phyloP scores from a whole-genome alignment of 1,140 invertebrate species.

The Trichonephila inaurata region DNA sequence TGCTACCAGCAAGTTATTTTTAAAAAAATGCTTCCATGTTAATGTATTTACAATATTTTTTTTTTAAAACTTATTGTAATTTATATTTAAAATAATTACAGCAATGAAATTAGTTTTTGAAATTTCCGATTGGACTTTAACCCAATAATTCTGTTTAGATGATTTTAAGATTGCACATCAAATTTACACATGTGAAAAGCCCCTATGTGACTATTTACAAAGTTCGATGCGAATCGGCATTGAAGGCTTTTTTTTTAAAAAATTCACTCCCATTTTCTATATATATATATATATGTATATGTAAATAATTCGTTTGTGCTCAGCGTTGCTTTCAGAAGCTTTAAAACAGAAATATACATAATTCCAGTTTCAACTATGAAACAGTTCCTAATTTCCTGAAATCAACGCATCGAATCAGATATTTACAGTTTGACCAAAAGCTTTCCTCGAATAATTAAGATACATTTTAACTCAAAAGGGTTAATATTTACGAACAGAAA shows the following conservation, averaged over 20 bases:
- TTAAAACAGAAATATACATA: slow-evolving; percentile 17
- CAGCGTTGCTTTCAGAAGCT: slow-evolving; percentile 1
- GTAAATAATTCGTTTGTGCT: slow-evolving; percentile 63
- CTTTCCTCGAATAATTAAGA: background rate
- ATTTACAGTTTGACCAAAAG: slow-evolving; percentile 15
- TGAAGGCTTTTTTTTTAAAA: slow-evolving; percentile 23
- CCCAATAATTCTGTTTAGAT: background rate
- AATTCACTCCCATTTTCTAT: slow-evolving; percentile 5
- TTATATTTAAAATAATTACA: too few relatives aligned
- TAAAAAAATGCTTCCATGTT: too few relatives aligned
- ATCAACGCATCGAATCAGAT: background rate
- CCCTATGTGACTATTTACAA: slow-evolving; percentile 50
- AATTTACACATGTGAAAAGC: slow-evolving; percentile 29
- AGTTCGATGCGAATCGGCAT: slow-evolving; percentile 36
- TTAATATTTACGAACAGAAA: too few relatives aligned
- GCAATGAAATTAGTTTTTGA: background rate
- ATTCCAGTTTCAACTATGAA: background rate
- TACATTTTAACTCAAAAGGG: background rate
- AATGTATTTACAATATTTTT: too few relatives aligned
- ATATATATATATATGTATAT: background rate
- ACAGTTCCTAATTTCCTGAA: background rate
- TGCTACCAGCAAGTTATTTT: too few relatives aligned
- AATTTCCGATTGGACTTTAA: slow-evolving; percentile 1
- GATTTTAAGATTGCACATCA: slow-evolving; percentile 43
- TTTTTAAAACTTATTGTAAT: too few relatives aligned